Conservation (phyloP, 1,140 invertebrate genomes). For the Antheraea mylitta region DNA sequence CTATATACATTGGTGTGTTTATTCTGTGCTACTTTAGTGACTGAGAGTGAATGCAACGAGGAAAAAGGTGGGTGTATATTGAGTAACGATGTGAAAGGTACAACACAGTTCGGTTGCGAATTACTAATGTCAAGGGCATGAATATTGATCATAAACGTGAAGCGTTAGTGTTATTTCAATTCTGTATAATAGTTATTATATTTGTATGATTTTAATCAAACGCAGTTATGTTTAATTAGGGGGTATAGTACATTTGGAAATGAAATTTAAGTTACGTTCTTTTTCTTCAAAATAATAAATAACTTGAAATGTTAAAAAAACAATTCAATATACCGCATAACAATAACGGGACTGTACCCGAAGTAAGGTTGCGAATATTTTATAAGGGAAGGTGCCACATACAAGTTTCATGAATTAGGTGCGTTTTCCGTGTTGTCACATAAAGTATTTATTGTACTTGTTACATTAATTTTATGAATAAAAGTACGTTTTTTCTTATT, state of each 20-base stretch:
- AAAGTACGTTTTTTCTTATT: too few species aligned
- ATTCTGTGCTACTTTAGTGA: constrained; percentile 38
- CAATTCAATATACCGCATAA: constrained; percentile 31
- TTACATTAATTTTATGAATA: too few species aligned
- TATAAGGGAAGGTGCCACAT: constrained; percentile 56
- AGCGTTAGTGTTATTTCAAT: background rate
- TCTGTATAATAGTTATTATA: background rate
- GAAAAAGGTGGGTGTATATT: constrained; percentile 60
- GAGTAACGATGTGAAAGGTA: constrained; percentile 42
- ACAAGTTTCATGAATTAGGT: constrained; percentile 33
- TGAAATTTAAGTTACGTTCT: background rate
- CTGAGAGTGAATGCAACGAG: constrained; percentile 20
- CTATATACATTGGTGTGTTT: constrained; percentile 36
- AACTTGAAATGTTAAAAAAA: constrained; percentile 21
- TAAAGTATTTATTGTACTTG: too few species aligned
- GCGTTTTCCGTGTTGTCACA: background rate
- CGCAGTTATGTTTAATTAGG: background rate
- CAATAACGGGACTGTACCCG: constrained; percentile 44
- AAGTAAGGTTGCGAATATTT: constrained; percentile 56
- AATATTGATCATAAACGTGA: constrained; percentile 61
- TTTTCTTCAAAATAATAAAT: constrained; percentile 8
- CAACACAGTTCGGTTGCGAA: constrained; percentile 39
- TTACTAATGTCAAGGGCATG: constrained; percentile 70
- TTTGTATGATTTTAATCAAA: background rate
- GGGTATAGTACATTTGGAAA: background rate